phyloP scores from a whole-genome alignment of 2,113 vertebrate genomes.

The Dromiciops gliroides region DNA sequence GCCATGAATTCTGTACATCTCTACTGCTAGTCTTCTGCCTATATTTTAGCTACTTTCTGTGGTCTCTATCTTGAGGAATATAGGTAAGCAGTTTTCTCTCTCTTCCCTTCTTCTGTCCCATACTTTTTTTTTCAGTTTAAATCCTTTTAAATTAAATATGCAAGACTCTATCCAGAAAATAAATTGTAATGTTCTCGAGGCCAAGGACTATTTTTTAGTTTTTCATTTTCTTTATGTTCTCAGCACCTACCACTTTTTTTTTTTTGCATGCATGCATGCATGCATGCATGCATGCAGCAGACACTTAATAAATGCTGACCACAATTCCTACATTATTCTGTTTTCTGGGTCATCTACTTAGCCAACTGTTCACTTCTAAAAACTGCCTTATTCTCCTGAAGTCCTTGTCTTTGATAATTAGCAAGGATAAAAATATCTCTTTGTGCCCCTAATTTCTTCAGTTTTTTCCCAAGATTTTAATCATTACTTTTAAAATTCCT shows the following conservation, averaged over 20 bases:
- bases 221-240: not conserved
- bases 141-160: not conserved
- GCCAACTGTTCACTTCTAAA: not conserved
- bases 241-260: not conserved
- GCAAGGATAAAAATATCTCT: too few relatives aligned
- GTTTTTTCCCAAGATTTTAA: not conserved
- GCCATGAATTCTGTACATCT: not conserved
- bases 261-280: too few relatives aligned
- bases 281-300: too few relatives aligned
- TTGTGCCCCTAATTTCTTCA: not conserved
- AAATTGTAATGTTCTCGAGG: not conserved
- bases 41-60: not conserved
- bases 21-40: not conserved
- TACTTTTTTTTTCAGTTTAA: not conserved
- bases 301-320: not conserved
- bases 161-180: not conserved
- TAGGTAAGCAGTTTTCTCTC: not conserved
- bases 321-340: not conserved
- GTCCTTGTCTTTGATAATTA: not conserved
- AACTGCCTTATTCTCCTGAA: not conserved
- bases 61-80: not conserved
- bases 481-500: not conserved
- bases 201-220: not conserved
- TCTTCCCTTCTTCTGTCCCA: not conserved
- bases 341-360: not conserved